Evolutionary conservation across 2,888 invertebrate species (phyloP).

Genomic region (Agonopterix heracliana): DNA sequence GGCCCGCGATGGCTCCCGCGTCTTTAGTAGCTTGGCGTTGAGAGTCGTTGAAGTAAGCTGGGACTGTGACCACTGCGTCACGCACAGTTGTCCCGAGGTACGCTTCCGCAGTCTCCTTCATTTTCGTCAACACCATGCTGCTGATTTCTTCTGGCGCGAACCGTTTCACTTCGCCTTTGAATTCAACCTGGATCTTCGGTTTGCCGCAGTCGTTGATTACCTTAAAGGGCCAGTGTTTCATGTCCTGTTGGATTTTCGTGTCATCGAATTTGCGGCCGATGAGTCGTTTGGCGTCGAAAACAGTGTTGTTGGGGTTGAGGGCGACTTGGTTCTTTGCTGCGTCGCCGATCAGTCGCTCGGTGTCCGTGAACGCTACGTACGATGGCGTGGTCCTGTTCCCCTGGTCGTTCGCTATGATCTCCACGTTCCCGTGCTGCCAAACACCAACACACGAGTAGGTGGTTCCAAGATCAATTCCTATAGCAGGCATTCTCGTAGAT

Average conservation of each 20-base stretch:
- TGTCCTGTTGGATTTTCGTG: constrained; percentile 80
- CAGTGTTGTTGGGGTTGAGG: constrained; percentile 80
- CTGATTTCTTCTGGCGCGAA: constrained; percentile 80
- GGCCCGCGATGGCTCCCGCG: constrained; percentile 85
- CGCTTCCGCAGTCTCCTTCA: constrained; percentile 14
- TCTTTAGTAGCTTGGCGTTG: constrained; percentile 82
- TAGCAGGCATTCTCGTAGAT: constrained; percentile 32
- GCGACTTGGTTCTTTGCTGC: constrained; percentile 79
- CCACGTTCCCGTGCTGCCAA: constrained; percentile 75
- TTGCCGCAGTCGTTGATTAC: constrained; percentile 76
- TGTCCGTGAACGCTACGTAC: constrained; percentile 80
- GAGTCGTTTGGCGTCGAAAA: constrained; percentile 81
- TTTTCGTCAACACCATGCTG: constrained; percentile 76
- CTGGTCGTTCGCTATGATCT: constrained; percentile 77
- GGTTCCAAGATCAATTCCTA: constrained; percentile 52
- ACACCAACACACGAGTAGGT: constrained; percentile 49
- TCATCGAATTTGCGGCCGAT: constrained; percentile 83
- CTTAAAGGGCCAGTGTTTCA: constrained; percentile 86
- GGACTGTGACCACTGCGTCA: constrained; percentile 79
- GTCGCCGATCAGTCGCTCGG: constrained; percentile 77
- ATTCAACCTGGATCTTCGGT: constrained; percentile 78
- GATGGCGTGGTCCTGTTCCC: constrained; percentile 80
- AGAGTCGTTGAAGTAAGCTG: constrained; percentile 7
- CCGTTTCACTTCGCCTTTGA: constrained; percentile 73
- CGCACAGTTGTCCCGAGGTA: constrained; percentile 65